phyloP scores from a whole-genome alignment of 92 coral and sea anemone genomes.

The Epizoanthus fatuus region DNA sequence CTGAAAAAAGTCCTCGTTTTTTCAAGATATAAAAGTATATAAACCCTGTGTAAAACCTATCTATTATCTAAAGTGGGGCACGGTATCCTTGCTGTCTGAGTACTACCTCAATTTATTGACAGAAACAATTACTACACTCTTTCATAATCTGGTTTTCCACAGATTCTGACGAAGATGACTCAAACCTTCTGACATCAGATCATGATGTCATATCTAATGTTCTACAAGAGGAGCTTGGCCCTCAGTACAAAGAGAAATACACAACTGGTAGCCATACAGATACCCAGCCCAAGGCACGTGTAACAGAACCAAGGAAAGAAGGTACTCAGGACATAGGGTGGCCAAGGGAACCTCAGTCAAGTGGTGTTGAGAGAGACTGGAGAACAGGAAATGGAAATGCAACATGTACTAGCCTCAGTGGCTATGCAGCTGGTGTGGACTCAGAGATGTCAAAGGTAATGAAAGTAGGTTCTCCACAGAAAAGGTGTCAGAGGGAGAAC shows the following conservation, averaged over 20 bases:
- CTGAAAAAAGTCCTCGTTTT: too few species aligned
- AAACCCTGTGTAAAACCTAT: neutral
- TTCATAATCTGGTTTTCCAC: neutral
- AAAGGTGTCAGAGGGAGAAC: neutral
- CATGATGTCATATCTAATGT: conserved; percentile 93
- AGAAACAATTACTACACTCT: neutral
- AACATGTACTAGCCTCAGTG: conserved; percentile 22
- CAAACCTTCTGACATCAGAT: conserved; percentile 89
- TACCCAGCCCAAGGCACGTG: neutral
- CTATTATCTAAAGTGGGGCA: neutral
- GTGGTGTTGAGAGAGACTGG: conserved; percentile 20
- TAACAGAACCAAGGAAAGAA: neutral
- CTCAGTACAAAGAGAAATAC: conserved; percentile 56
- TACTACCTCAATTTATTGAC: too few species aligned
- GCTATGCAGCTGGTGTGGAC: conserved; percentile 31
- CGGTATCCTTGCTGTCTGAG: too few species aligned
- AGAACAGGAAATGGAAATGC: conserved; percentile 8
- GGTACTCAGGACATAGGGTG: neutral
- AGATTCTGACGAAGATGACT: conserved; percentile 90
- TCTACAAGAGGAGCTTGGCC: conserved; percentile 90
- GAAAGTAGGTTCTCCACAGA: neutral
- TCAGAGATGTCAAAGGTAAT: conserved; percentile 39
- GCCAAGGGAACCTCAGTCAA: conserved; percentile 3
- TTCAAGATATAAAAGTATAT: too few species aligned
- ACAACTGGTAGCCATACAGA: neutral